Evolutionary conservation across 2,888 invertebrate genomes (phyloP), one percentile per base, ranked within the genome.

Genomic region (Antitype chi): DNA sequence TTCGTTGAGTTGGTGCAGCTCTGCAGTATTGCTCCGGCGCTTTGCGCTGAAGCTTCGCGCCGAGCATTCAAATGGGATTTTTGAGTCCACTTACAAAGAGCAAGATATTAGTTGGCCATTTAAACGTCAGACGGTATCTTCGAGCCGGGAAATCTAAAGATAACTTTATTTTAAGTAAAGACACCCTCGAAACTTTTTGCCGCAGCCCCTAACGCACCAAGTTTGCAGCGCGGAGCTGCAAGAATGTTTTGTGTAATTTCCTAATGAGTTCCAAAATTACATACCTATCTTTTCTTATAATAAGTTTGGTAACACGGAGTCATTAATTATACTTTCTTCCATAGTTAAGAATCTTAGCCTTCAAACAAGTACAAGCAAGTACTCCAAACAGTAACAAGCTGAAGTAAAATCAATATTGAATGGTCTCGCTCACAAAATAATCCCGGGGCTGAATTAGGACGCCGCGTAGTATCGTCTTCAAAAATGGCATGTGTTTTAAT

Each of bases 21-120:
- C 80, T 89, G 84, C 84, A 77, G 81, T 72, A 77, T 80, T 81
- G 74, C 77, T 72, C 74, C 68, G 72, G 74, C 66, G 69, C 76
- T 85, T 76, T 84, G 81, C 74, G 66, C 73, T 82, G 64, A 70
- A 87, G 88, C 81, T 89, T 89, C 77, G 73, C 83, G 75, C 76
- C 69, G 64, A 82, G 78, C 76, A 85, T 85, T 84, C 85, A 89
- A 89, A 89, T 87, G 79, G 81, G 85, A 85, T 87, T 85, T 89
- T 89, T 87, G 83, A 89, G 84, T 79, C 78, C 81, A 82, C 82
- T 84, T 78, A 80, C 84, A 72, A 76, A 73, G 80, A 85, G 80
- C 32, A 78, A 84, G 82, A 85, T 88, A 88, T 89, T 88, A 89
- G 83, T 82, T 82, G 85, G 83, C 76, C 72, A 88, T 89, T 87